Conservation (phyloP, 2,113 vertebrate genomes). For the Siniperca knerii region DNA sequence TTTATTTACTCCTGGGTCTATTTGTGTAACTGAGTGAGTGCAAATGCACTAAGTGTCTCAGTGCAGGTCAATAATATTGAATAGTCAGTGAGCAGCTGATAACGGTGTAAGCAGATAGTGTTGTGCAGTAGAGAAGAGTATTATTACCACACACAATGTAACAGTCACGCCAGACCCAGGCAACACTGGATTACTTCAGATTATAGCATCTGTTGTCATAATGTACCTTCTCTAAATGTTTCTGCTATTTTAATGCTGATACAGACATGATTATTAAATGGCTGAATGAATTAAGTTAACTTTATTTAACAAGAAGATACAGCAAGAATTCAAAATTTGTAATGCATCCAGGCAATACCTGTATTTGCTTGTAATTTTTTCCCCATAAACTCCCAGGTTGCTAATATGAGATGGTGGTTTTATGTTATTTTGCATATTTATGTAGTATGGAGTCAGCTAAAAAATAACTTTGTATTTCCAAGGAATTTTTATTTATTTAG, state of each 20-base stretch:
- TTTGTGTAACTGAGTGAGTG: slow-evolving; percentile 54
- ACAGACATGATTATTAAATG: not conserved
- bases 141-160: slow-evolving; percentile 32
- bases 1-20: slow-evolving; percentile 65
- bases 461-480: not conserved
- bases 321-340: not conserved
- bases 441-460: not conserved
- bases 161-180: not conserved
- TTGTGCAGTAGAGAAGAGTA: slow-evolving; percentile 42
- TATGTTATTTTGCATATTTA: not conserved
- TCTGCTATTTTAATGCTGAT: not conserved
- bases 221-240: not conserved
- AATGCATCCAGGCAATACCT: not conserved
- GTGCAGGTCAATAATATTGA: slow-evolving; percentile 80
- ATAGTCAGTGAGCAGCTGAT: slow-evolving; percentile 77
- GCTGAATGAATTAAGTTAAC: not conserved
- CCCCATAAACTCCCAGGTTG: not conserved
- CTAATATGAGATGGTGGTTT: not conserved
- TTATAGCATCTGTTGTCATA: not conserved
- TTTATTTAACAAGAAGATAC: not conserved
- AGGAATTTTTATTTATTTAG: not conserved
- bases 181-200: slow-evolving; percentile 22
- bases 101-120: slow-evolving; percentile 65
- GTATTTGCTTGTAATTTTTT: not conserved
- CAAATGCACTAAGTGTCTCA: slow-evolving; percentile 60